Percentiles rank a stretch among this genome's conserved stretches.
Evolutionary conservation across 1,140 invertebrate genomes (phyloP).

Genomic region (Physella acuta): DNA sequence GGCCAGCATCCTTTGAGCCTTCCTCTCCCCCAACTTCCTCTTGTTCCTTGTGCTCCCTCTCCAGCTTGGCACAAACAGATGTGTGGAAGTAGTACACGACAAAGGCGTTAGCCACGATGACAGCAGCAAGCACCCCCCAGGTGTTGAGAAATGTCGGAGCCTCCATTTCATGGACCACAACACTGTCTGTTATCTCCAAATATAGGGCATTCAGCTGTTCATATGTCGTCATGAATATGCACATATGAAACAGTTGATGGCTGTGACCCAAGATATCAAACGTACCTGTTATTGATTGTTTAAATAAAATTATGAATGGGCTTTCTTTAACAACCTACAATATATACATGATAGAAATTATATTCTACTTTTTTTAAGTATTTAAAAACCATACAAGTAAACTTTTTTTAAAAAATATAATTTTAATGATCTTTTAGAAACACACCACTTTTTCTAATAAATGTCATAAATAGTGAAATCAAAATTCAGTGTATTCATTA

Average conservation of each 20-base stretch:
- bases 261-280: slow-evolving; percentile 58
- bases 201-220: slow-evolving; percentile 53
- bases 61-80: slow-evolving; percentile 6
- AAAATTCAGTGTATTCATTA: no score
- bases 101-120: neutral
- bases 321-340: no score
- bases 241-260: slow-evolving; percentile 58
- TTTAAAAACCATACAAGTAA: no score
- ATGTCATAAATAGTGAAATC: no score
- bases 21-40: neutral
- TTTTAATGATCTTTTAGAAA: no score
- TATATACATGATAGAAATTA: no score
- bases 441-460: no score
- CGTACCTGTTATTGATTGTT: neutral
- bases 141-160: slow-evolving; percentile 44
- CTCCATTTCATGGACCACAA: slow-evolving; percentile 25
- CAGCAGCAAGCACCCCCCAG: slow-evolving; percentile 36
- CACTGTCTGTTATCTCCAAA: slow-evolving; percentile 32
- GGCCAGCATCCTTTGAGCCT: no score
- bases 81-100: slow-evolving; percentile 20
- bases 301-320: no score
- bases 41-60: neutral
- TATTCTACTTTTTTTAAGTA: no score
- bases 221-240: slow-evolving; percentile 51
- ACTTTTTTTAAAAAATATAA: no score